A percentile compares a stretch with the other conserved stretches of the same genome.
These are phyloP conservation scores for Cynodonichthys magdalenae DNA, from an alignment of 2,797 vertebrate genomes.

Conservation along the genomic window DNA sequence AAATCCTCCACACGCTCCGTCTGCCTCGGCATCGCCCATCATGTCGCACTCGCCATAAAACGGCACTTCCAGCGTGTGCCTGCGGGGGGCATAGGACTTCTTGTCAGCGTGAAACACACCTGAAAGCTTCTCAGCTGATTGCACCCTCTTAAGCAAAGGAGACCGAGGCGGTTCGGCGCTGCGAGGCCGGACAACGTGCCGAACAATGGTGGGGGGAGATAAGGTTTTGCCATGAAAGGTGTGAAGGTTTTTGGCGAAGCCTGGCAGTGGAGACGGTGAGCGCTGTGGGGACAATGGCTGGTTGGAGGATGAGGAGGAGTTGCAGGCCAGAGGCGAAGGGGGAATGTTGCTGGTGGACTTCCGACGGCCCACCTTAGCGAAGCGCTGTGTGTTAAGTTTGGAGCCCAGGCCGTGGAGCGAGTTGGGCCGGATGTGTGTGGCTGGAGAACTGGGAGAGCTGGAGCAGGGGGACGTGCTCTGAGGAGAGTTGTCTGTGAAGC, in stretches of 20 bases:
- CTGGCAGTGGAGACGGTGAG: constrained; percentile 87
- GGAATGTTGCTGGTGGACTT: constrained; percentile 99
- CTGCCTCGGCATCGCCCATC: constrained; percentile 55
- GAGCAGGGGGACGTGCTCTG: constrained; percentile 92
- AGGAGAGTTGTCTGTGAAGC: constrained; percentile 85
- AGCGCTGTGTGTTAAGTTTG: constrained; percentile 89
- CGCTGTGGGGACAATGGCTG: constrained; percentile 90
- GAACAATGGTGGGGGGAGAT: constrained; percentile 87
- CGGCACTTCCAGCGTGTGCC: constrained; percentile 79
- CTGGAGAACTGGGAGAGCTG: constrained; percentile 91
- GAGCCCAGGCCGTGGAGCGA: constrained; percentile 92
- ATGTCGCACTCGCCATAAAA: constrained; percentile 75
- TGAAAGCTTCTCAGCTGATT: constrained; percentile 91
- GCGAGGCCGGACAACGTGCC: constrained; percentile 86
- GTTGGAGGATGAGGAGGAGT: constrained; percentile 87
- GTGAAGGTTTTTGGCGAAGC: constrained; percentile 85
- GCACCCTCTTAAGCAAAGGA: constrained; percentile 91
- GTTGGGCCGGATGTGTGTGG: constrained; percentile 91
- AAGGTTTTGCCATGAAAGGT: constrained; percentile 87
- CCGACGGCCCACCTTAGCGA: constrained; percentile 89
- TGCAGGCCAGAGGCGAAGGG: constrained; percentile 88
- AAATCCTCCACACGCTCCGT: constrained; percentile 40
- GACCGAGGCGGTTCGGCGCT: constrained; percentile 83
- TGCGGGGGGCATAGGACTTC: constrained; percentile 74
- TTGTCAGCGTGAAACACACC: constrained; percentile 84